phyloP scores from a whole-genome alignment of 2,888 invertebrate genomes.

The Drosophila pegasa region DNA sequence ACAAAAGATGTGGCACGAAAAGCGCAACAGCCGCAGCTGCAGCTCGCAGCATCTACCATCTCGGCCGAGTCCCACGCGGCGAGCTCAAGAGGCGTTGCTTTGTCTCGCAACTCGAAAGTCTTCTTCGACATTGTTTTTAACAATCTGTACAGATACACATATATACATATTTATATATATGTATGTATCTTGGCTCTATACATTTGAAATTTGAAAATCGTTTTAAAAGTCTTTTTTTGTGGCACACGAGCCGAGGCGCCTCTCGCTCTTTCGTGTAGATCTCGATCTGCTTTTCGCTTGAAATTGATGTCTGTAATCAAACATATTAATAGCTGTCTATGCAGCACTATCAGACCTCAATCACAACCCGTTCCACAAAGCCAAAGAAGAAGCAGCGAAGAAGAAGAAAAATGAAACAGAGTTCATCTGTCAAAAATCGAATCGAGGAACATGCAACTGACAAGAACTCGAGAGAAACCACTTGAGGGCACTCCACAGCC shows the following conservation, averaged over 20 bases:
- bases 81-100: conserved; percentile 68
- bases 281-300: conserved; percentile 40
- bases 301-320: conserved; percentile 74
- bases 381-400: conserved; percentile 1
- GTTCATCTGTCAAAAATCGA: conserved; percentile 81
- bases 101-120: conserved; percentile 47
- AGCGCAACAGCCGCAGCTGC: conserved; percentile 51
- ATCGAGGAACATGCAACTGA: conserved; percentile 76
- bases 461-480: conserved; percentile 56
- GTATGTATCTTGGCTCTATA: conserved; percentile 38
- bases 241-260: conserved; percentile 44
- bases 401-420: conserved; percentile 39
- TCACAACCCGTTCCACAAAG: conserved; percentile 40
- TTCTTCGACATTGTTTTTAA: conserved; percentile 35
- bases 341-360: conserved; percentile 63
- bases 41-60: conserved; percentile 18
- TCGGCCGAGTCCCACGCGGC: conserved; percentile 65
- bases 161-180: background rate
- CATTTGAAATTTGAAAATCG: conserved; percentile 73
- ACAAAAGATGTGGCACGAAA: conserved; percentile 54
- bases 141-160: background rate
- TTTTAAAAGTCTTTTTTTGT: conserved; percentile 48
- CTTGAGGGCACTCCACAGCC: conserved; percentile 35
- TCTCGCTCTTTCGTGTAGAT: conserved; percentile 5
- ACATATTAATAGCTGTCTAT: conserved; percentile 75